A percentile compares a stretch with the other conserved stretches of the same genome.
phyloP scores from a whole-genome alignment of 2,888 invertebrate species.

The Rotaria sp. region DNA sequence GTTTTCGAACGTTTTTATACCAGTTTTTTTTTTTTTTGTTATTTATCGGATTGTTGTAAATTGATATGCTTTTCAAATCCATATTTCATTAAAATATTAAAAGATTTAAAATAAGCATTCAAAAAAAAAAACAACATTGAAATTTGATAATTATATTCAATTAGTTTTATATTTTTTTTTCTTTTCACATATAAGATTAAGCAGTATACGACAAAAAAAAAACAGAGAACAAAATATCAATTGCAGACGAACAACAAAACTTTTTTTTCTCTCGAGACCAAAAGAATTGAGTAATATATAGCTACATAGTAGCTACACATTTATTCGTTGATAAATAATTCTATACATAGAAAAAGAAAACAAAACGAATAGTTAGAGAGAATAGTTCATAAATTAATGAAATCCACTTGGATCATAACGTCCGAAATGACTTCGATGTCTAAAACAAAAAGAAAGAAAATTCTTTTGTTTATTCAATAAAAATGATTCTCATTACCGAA shows the following conservation, averaged over 20 bases:
- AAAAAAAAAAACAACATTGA: background rate
- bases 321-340: constrained; percentile 11
- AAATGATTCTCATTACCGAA: background rate
- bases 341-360: background rate
- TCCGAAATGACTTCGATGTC: constrained; percentile 2
- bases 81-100: background rate
- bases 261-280: too few species aligned
- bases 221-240: background rate
- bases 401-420: constrained; percentile 24
- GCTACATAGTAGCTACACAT: constrained; percentile 10
- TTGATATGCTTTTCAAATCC: background rate
- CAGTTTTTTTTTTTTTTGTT: too few species aligned
- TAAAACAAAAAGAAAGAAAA: background rate
- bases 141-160: background rate
- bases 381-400: background rate
- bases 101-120: background rate
- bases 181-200: background rate
- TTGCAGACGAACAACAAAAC: too few species aligned
- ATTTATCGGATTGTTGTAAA: background rate
- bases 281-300: background rate
- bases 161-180: background rate
- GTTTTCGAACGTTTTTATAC: background rate
- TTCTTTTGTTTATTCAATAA: too few species aligned
- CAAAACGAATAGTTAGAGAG: background rate
- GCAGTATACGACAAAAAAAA: background rate